These are phyloP conservation scores for Drosophila fuyamai DNA, from an alignment of 1,140 invertebrate species.

Conservation along the genomic window DNA sequence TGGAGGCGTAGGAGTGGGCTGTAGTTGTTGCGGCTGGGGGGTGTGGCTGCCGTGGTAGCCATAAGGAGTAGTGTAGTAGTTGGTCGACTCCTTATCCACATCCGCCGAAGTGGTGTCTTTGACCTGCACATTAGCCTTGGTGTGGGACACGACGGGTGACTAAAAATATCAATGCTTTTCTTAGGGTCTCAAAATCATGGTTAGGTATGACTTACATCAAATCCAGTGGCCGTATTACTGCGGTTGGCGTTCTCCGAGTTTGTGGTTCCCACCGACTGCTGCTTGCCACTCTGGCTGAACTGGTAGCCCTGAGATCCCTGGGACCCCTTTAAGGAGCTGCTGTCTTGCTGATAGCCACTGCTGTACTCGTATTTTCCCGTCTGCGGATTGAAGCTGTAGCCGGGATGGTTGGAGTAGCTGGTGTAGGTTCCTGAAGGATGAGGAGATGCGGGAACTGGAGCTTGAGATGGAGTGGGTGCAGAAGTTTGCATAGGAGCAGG, in stretches of 20 bases:
- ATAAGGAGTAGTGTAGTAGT: slow-evolving; percentile 76
- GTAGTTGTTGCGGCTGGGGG: neutral
- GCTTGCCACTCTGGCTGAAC: slow-evolving; percentile 72
- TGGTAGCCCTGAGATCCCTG: slow-evolving; percentile 55
- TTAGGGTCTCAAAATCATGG: too few relatives aligned
- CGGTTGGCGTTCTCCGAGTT: slow-evolving; percentile 72
- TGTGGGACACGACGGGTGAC: slow-evolving; percentile 78
- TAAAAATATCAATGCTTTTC: neutral
- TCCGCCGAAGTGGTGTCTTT: neutral
- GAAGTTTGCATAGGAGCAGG: slow-evolving; percentile 1
- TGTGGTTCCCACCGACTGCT: slow-evolving; percentile 66
- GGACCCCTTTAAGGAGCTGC: slow-evolving; percentile 18
- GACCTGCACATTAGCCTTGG: slow-evolving; percentile 47
- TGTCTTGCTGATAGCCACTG: slow-evolving; percentile 79
- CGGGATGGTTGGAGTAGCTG: slow-evolving; percentile 79
- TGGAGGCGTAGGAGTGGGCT: slow-evolving; percentile 10
- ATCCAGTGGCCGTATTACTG: slow-evolving; percentile 72
- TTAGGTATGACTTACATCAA: slow-evolving; percentile 65
- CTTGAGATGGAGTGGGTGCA: neutral
- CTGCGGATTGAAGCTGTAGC: slow-evolving; percentile 79
- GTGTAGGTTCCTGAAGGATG: slow-evolving; percentile 33
- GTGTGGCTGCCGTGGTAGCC: slow-evolving; percentile 53
- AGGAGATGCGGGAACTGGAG: neutral
- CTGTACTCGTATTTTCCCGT: slow-evolving; percentile 78
- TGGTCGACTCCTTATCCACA: slow-evolving; percentile 13